phyloP scores from a whole-genome alignment of 2,888 invertebrate species.

The Drosophila quinaria region DNA sequence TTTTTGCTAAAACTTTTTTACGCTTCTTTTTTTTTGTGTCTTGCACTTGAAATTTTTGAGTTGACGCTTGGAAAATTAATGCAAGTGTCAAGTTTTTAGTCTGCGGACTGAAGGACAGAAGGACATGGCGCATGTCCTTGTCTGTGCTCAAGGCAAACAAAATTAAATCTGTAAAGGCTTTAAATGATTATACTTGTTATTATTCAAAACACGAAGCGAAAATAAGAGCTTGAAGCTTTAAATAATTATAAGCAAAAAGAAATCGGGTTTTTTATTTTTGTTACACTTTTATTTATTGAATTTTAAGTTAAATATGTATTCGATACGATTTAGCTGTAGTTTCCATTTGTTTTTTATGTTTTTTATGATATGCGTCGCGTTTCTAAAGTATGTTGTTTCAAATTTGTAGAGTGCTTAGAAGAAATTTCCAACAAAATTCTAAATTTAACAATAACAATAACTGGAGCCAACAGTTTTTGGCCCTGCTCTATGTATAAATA shows the following conservation, averaged over 20 bases:
- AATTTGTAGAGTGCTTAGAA: constrained; percentile 48
- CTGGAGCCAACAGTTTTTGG: constrained; percentile 8
- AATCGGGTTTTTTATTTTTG: constrained; percentile 1
- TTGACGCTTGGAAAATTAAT: constrained; percentile 58
- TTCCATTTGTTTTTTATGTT: constrained; percentile 10
- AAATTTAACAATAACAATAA: constrained; percentile 29
- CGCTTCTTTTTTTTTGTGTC: constrained; percentile 23
- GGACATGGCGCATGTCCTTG: constrained; percentile 50
- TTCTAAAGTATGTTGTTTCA: constrained; percentile 67
- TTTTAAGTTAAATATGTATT: constrained; percentile 55
- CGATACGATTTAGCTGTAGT: constrained; percentile 64
- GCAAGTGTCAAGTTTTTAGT: constrained; percentile 50
- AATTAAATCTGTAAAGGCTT: constrained; percentile 28
- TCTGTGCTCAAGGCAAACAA: constrained; percentile 34
- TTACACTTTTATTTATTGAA: constrained; percentile 69
- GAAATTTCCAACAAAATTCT: constrained; percentile 37
- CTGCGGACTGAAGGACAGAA: constrained; percentile 48
- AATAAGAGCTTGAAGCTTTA: neutral
- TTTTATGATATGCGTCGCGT: constrained; percentile 68
- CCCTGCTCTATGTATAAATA: constrained; percentile 8
- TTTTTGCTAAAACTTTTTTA: constrained; percentile 17
- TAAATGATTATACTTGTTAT: neutral
- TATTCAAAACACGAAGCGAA: neutral
- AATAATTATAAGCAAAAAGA: no score
- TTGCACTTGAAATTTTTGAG: constrained; percentile 63